phyloP scores from a whole-genome alignment of 1,140 invertebrate species.

The Diuraphis noxia region DNA sequence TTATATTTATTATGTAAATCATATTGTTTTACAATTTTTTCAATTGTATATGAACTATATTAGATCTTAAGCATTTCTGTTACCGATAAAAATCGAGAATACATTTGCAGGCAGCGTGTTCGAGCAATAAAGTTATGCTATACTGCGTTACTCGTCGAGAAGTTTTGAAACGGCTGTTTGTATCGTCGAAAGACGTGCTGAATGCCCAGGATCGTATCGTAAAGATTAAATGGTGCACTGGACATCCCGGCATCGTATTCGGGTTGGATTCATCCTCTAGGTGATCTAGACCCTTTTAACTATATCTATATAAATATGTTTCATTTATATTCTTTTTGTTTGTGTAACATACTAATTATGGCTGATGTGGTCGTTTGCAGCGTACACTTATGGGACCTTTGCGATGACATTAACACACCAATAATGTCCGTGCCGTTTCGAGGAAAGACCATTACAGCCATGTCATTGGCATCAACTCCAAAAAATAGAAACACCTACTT shows the following conservation, averaged over 20 bases:
- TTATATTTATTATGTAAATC: no score
- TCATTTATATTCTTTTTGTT: not conserved
- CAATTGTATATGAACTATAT: no score
- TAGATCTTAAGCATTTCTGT: no score
- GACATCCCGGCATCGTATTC: not conserved
- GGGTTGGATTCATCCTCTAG: not conserved
- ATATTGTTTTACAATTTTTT: no score
- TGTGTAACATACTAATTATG: not conserved
- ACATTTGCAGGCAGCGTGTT: not conserved
- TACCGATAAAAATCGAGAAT: not conserved
- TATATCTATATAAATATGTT: not conserved
- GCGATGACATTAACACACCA: not conserved
- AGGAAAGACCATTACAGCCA: not conserved
- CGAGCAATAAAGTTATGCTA: not conserved
- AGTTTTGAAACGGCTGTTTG: not conserved
- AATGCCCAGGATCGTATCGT: not conserved
- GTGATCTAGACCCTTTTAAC: not conserved
- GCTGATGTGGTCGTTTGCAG: not conserved
- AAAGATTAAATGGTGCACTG: not conserved
- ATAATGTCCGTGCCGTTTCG: not conserved
- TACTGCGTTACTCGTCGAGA: not conserved
- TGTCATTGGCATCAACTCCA: not conserved
- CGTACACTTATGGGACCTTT: constrained; percentile 10
- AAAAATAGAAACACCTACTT: not conserved
- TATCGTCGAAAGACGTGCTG: not conserved